A percentile compares a stretch with the other conserved stretches of the same genome.
Conservation (phyloP, 2,113 vertebrate genomes). For the Pteropus alecto region DNA sequence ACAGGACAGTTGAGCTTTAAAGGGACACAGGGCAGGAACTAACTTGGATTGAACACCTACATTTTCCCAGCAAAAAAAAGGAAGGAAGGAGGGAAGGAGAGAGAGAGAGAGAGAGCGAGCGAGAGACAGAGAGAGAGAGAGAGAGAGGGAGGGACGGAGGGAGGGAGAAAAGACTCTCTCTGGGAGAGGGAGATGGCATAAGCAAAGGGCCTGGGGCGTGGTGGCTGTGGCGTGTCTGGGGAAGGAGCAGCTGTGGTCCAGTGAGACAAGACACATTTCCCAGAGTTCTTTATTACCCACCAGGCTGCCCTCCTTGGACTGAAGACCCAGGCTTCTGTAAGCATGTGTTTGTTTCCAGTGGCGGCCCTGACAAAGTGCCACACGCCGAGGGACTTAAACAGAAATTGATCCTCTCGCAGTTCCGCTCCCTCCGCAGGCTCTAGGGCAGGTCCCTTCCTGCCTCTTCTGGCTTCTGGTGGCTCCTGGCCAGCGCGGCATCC, state of each 20-base stretch:
- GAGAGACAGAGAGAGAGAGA: no score
- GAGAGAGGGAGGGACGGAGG: neutral
- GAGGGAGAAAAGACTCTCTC: no score
- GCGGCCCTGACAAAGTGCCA: neutral
- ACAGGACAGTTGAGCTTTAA: neutral
- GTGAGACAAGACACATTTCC: neutral
- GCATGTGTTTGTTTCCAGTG: rapidly evolving
- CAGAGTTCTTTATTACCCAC: neutral
- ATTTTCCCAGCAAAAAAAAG: neutral
- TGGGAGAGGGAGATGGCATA: neutral
- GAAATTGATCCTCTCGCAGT: neutral
- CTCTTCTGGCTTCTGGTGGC: neutral
- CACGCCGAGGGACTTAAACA: neutral
- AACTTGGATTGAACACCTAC: no score
- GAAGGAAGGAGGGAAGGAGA: no score
- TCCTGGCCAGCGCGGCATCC: rapidly evolving
- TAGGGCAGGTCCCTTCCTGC: neutral
- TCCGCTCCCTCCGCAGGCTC: neutral
- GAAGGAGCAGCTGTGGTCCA: neutral
- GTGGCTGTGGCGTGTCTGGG: rapidly evolving
- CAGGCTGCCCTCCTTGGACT: rapidly evolving
- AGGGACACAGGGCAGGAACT: no score
- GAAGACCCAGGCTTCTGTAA: rapidly evolving
- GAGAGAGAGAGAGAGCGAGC: neutral
- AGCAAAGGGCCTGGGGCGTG: neutral